Percentiles rank a stretch among this genome's conserved stretches.
Evolutionary conservation across 1,140 invertebrate species (phyloP).

Genomic region (Saccostrea cuccullata): DNA sequence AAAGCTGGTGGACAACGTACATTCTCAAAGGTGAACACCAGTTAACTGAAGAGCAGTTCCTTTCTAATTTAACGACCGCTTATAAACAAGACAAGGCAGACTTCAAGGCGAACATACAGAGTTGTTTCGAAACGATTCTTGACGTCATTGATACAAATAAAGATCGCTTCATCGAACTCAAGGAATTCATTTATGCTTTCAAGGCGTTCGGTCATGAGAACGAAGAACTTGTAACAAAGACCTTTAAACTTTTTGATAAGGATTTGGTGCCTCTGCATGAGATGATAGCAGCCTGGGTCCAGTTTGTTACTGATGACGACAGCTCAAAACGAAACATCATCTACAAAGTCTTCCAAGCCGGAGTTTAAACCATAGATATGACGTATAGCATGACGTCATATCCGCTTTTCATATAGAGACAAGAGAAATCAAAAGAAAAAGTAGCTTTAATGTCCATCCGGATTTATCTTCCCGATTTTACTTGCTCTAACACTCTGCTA

Average conservation of each 20-base stretch:
- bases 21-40: constrained; percentile 23
- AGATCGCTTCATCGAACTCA: constrained; percentile 61
- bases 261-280: constrained; percentile 30
- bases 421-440: too few species aligned
- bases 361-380: background rate
- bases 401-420: too few species aligned
- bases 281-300: constrained; percentile 25
- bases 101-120: constrained; percentile 48
- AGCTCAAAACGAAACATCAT: constrained; percentile 8
- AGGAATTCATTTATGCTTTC: constrained; percentile 63
- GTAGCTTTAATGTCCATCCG: too few species aligned
- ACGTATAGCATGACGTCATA: background rate
- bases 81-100: constrained; percentile 53
- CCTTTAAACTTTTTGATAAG: constrained; percentile 60
- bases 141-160: constrained; percentile 67
- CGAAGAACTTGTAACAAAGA: constrained; percentile 57
- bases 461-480: too few species aligned
- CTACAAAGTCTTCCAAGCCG: background rate
- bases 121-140: constrained; percentile 61
- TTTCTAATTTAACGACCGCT: constrained; percentile 32
- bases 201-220: constrained; percentile 66
- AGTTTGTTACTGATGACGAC: constrained; percentile 19
- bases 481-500: too few species aligned
- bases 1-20: constrained; percentile 56
- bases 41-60: constrained; percentile 53